phyloP scores from a whole-genome alignment of 92 coral and sea anemone genomes.

The Paragorgia papillata region DNA sequence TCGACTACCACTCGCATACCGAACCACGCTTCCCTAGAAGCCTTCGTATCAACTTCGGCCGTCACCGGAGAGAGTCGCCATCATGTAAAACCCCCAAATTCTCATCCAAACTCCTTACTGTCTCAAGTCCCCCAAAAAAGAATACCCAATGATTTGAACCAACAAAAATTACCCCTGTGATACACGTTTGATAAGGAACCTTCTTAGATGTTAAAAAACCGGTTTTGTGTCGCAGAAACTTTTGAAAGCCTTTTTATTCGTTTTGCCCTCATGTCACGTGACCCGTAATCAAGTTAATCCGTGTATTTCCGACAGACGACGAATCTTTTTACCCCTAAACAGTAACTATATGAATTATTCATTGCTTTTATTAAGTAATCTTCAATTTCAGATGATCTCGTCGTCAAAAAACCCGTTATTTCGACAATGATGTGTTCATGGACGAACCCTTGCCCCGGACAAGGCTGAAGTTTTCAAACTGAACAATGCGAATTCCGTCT shows the following conservation, averaged over 20 bases:
- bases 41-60: conserved; percentile 26
- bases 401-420: not conserved
- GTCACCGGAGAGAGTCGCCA: conserved; percentile 3
- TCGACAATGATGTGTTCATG: not conserved
- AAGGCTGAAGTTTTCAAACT: not conserved
- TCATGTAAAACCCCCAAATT: conserved; percentile 2
- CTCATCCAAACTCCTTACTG: not conserved
- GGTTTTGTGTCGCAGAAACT: not conserved
- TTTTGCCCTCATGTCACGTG: conserved; percentile 3
- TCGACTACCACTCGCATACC: conserved; percentile 68
- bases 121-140: not conserved
- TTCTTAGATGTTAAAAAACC: not conserved
- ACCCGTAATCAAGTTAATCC: not conserved
- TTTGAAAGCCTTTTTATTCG: not conserved
- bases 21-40: conserved; percentile 71
- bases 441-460: not conserved
- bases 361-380: conserved; percentile 28
- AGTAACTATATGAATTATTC: conserved; percentile 38
- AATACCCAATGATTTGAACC: not conserved
- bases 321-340: conserved; percentile 35
- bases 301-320: conserved; percentile 18
- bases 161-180: not conserved
- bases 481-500: not conserved
- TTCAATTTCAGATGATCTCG: conserved; percentile 1
- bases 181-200: too few relatives aligned